Conservation (phyloP, 2,113 vertebrate species). For the Todiramphus saurophagus region DNA sequence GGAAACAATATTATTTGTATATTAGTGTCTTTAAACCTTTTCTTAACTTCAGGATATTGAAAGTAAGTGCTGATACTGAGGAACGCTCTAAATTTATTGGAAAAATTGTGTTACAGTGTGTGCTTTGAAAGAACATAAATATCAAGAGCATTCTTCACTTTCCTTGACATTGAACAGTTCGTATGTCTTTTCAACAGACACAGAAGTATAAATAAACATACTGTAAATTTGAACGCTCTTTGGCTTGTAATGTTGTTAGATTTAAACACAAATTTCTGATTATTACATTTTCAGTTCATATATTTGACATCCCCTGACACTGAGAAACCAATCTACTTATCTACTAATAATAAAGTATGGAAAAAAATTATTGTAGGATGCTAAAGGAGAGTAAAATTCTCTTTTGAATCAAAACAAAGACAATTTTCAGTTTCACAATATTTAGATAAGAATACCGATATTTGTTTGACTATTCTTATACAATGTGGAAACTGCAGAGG, state of each 20-base stretch:
- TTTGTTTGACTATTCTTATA: background rate
- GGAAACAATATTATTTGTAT: background rate
- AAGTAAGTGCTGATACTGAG: background rate
- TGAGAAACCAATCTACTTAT: background rate
- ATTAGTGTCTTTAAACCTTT: background rate
- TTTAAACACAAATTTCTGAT: constrained; percentile 29
- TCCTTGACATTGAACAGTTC: background rate
- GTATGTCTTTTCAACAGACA: background rate
- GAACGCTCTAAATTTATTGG: background rate
- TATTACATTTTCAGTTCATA: background rate
- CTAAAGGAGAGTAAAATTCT: constrained; percentile 24
- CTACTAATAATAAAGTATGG: background rate
- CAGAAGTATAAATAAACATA: constrained; percentile 10
- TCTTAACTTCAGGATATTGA: background rate
- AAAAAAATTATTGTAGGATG: background rate
- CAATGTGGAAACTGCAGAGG: background rate
- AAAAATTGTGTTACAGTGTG: background rate
- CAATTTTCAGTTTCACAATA: background rate
- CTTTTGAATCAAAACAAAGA: constrained; percentile 9
- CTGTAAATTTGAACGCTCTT: constrained; percentile 41
- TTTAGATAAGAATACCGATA: background rate
- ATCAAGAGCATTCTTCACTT: background rate
- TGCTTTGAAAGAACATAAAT: background rate
- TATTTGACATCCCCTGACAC: background rate
- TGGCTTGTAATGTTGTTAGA: constrained; percentile 25